Conservation (phyloP, 2,888 invertebrate species). For the Idaea aversata region DNA sequence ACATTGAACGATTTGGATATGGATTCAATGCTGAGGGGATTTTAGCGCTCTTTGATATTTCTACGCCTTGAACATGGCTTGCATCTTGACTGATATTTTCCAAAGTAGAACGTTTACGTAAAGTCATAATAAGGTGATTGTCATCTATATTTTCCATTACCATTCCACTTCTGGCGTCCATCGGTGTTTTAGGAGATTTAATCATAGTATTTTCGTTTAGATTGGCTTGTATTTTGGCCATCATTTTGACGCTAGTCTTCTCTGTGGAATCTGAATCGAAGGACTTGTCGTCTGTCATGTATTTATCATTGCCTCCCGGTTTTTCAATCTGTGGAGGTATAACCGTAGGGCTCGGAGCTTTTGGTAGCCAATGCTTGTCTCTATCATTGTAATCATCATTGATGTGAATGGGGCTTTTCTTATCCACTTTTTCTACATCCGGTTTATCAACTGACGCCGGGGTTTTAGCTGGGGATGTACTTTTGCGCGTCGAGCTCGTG, state of each 20-base stretch:
- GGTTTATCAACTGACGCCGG: slow-evolving; percentile 31
- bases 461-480: slow-evolving; percentile 48
- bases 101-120: slow-evolving; percentile 53
- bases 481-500: slow-evolving; percentile 13
- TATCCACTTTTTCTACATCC: slow-evolving; percentile 38
- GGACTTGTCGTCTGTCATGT: slow-evolving; percentile 72
- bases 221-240: slow-evolving; percentile 74
- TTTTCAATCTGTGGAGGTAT: slow-evolving; percentile 69
- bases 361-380: slow-evolving; percentile 67
- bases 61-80: slow-evolving; percentile 69
- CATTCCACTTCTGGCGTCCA: slow-evolving; percentile 67
- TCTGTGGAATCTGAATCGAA: slow-evolving; percentile 66
- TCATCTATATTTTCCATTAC: slow-evolving; percentile 62
- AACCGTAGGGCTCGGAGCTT: slow-evolving; percentile 61
- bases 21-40: slow-evolving; percentile 66
- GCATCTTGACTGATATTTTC: slow-evolving; percentile 66
- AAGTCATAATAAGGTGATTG: slow-evolving; percentile 46
- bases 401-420: slow-evolving; percentile 44
- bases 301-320: slow-evolving; percentile 66
- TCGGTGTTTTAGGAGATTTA: slow-evolving; percentile 74
- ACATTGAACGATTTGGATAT: slow-evolving; percentile 82
- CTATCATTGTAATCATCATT: slow-evolving; percentile 51
- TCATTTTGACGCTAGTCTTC: slow-evolving; percentile 71
- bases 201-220: slow-evolving; percentile 76
- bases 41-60: slow-evolving; percentile 73